These are phyloP conservation scores for Lordiphosa andalusiaca DNA, from an alignment of 2,888 invertebrate species.

Conservation along the genomic window DNA sequence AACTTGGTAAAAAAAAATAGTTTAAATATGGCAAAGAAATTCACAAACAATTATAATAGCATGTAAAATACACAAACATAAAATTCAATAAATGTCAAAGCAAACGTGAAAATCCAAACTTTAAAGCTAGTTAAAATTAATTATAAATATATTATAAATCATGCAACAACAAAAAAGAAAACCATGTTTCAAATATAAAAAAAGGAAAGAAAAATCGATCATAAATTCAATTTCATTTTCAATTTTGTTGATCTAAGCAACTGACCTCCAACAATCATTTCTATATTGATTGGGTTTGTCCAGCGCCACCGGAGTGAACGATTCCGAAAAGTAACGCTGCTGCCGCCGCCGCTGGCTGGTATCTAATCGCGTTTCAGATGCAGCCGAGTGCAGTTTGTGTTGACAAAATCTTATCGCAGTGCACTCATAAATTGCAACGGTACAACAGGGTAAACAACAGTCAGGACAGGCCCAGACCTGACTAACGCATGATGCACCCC, in stretches of 20 bases:
- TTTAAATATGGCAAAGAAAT: conserved; percentile 43
- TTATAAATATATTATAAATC: conserved; percentile 52
- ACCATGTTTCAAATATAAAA: conserved; percentile 75
- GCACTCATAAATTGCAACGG: conserved; percentile 72
- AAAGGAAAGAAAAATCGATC: conserved; percentile 37
- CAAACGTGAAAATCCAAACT: conserved; percentile 55
- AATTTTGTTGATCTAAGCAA: conserved; percentile 61
- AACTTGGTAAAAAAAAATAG: conserved; percentile 48
- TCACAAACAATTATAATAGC: conserved; percentile 38
- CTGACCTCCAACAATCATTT: conserved; percentile 77
- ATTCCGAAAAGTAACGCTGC: not conserved
- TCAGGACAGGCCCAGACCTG: conserved; percentile 18
- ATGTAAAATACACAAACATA: conserved; percentile 62
- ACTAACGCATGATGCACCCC: conserved; percentile 18
- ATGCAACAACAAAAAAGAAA: conserved; percentile 45
- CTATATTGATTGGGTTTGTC: conserved; percentile 60
- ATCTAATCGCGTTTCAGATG: conserved; percentile 66
- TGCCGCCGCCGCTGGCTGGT: conserved; percentile 50
- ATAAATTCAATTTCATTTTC: conserved; percentile 54
- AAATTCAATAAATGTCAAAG: conserved; percentile 63
- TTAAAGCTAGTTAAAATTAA: conserved; percentile 73
- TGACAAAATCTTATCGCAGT: conserved; percentile 59
- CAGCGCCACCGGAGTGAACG: conserved; percentile 6
- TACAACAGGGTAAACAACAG: conserved; percentile 64
- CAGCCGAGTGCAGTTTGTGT: conserved; percentile 60